phyloP scores from a whole-genome alignment of 2,113 vertebrate species.

The Copsychus sechellarum region DNA sequence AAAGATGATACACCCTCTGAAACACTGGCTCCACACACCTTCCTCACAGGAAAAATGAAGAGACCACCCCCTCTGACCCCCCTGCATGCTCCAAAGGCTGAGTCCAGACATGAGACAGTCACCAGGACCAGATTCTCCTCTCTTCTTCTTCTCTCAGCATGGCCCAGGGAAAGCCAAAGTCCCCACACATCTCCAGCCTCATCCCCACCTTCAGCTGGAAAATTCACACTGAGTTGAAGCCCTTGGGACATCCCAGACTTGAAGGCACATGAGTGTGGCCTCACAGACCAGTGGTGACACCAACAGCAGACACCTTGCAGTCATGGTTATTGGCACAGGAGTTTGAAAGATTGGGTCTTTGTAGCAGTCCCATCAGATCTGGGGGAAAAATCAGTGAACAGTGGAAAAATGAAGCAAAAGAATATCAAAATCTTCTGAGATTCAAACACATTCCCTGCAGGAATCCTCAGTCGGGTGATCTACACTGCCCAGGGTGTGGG shows the following conservation, averaged over 20 bases:
- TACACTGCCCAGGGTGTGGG: accelerated
- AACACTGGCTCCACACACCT: too few species aligned
- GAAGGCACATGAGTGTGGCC: accelerated
- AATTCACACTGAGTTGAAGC: background rate
- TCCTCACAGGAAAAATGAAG: too few species aligned
- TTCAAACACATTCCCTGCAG: background rate
- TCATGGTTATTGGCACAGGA: accelerated
- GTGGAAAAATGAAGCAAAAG: background rate
- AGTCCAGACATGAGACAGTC: accelerated
- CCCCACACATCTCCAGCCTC: background rate
- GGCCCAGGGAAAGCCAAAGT: background rate
- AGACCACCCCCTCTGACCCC: background rate
- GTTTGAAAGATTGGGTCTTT: background rate
- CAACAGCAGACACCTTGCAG: accelerated
- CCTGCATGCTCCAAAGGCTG: background rate
- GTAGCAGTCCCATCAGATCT: background rate
- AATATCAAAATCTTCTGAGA: accelerated
- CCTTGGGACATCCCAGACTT: background rate
- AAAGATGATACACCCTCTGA: too few species aligned
- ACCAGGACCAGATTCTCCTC: accelerated
- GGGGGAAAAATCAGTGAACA: accelerated
- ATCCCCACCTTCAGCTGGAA: background rate
- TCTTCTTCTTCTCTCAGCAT: background rate
- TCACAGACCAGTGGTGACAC: accelerated
- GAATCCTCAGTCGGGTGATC: accelerated